Percentiles rank a stretch among this genome's conserved stretches.
These are phyloP conservation scores for Caradrina clavipalpis DNA, from an alignment of 2,888 invertebrate species.

Conservation along the genomic window DNA sequence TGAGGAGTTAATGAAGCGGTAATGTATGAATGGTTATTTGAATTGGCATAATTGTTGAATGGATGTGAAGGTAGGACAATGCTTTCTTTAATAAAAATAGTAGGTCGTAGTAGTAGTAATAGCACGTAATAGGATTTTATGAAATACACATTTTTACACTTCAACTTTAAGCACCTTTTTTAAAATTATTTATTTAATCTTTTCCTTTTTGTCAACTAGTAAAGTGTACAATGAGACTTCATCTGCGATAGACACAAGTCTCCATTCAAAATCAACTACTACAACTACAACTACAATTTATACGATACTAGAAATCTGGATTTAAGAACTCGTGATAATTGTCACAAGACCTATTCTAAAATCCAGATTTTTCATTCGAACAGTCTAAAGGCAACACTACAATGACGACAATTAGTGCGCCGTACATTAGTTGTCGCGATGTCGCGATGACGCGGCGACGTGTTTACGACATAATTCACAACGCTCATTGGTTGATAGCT, in stretches of 20 bases:
- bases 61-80: too few relatives aligned
- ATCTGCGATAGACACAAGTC: too few relatives aligned
- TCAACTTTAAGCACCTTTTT: too few relatives aligned
- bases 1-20: slow-evolving; percentile 22
- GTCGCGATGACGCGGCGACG: slow-evolving; percentile 46
- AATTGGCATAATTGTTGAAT: not conserved
- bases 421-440: slow-evolving; percentile 50
- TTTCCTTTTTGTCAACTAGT: too few relatives aligned
- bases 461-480: slow-evolving; percentile 40
- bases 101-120: too few relatives aligned
- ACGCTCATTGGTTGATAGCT: slow-evolving; percentile 25
- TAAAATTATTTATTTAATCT: too few relatives aligned
- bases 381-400: slow-evolving; percentile 29
- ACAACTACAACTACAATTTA: not conserved
- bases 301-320: not conserved
- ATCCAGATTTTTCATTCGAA: not conserved
- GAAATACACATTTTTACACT: too few relatives aligned
- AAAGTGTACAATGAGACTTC: too few relatives aligned
- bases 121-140: too few relatives aligned
- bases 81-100: too few relatives aligned
- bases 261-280: not conserved
- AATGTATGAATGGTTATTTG: not conserved
- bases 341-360: not conserved
- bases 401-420: slow-evolving; percentile 50
- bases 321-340: too few relatives aligned